These are phyloP conservation scores for Metacarcinus magister DNA, from an alignment of 2,888 invertebrate genomes.

Conservation along the genomic window DNA sequence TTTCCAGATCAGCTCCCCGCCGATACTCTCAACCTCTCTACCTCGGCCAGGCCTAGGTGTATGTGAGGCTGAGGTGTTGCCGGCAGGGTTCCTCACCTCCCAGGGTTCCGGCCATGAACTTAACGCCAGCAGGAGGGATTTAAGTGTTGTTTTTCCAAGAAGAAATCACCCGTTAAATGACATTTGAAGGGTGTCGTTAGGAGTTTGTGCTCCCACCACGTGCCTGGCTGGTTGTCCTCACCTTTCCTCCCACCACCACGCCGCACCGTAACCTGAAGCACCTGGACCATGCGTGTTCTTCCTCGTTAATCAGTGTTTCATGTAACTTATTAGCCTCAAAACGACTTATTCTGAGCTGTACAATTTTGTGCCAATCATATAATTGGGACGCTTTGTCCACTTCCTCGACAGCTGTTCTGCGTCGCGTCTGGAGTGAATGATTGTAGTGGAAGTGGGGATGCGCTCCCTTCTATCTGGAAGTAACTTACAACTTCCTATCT, in stretches of 20 bases:
- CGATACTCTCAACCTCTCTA: background rate
- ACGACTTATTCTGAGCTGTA: background rate
- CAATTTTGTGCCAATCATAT: background rate
- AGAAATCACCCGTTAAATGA: background rate
- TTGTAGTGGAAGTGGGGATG: background rate
- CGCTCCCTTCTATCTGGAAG: background rate
- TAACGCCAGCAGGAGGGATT: background rate
- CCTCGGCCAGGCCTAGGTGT: background rate
- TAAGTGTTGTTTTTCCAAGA: background rate
- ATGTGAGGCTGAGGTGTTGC: background rate
- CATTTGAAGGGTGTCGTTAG: background rate
- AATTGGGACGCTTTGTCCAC: background rate
- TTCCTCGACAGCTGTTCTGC: slow-evolving; percentile 29
- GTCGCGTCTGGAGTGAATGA: background rate
- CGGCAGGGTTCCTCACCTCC: background rate
- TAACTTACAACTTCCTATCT: background rate
- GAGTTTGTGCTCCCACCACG: background rate
- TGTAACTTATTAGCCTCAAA: background rate
- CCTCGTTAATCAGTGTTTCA: background rate
- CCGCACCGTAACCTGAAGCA: background rate
- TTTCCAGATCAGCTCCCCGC: background rate
- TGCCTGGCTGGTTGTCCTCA: background rate
- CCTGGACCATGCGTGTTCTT: background rate
- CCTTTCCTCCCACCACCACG: background rate
- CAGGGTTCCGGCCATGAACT: background rate